These are phyloP conservation scores for Periophthalmus magnuspinnatus DNA, from an alignment of 2,797 vertebrate genomes.

Conservation along the genomic window DNA sequence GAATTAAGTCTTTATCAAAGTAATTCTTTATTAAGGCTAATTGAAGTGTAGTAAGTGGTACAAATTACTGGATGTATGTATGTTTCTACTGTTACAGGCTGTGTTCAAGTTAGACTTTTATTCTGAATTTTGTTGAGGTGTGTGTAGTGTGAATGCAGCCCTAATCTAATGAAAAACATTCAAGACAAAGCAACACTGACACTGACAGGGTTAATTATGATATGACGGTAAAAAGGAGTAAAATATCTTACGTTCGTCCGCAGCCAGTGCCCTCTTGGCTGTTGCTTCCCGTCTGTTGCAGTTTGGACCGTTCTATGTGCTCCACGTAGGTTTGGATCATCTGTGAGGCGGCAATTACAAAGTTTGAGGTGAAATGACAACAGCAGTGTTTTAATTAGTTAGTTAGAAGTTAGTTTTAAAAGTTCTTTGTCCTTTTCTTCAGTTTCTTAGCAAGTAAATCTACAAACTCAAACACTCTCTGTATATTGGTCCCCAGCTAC, in stretches of 20 bases:
- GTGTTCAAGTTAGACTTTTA: not conserved
- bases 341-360: slow-evolving; percentile 60
- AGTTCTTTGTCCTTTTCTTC: not conserved
- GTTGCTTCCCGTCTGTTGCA: slow-evolving; percentile 84
- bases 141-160: not conserved
- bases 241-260: slow-evolving; percentile 85
- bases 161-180: not conserved
- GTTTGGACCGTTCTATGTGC: slow-evolving; percentile 94
- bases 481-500: too few relatives aligned
- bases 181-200: not conserved
- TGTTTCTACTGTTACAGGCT: not conserved
- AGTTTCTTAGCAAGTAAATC: not conserved
- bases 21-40: too few relatives aligned
- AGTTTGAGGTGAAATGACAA: not conserved
- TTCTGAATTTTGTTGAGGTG: not conserved
- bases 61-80: not conserved
- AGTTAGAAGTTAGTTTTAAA: too few relatives aligned
- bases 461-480: not conserved
- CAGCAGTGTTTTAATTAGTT: too few relatives aligned
- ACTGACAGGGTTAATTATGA: slow-evolving; percentile 20
- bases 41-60: too few relatives aligned
- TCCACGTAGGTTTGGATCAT: slow-evolving; percentile 99
- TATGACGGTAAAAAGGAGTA: not conserved
- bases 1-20: too few relatives aligned
- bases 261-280: slow-evolving; percentile 87